Evolutionary conservation across 2,113 vertebrate genomes (phyloP).

Genomic region (Gymnogyps californianus): DNA sequence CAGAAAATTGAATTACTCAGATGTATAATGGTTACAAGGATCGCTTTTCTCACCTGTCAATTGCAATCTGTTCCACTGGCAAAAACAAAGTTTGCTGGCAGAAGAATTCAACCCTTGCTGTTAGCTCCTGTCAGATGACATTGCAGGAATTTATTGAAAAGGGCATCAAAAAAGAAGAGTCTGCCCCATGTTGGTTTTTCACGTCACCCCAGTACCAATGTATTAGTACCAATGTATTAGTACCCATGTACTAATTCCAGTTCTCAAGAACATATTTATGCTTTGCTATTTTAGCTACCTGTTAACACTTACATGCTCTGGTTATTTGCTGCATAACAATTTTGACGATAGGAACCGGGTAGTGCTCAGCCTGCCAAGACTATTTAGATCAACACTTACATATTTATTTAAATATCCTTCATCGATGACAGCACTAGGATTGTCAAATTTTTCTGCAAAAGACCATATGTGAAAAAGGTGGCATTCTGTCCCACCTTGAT

Average conservation of each 20-base stretch:
- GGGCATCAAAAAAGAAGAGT: background rate
- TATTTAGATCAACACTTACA: background rate
- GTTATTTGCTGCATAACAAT: background rate
- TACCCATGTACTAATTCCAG: background rate
- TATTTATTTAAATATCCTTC: background rate
- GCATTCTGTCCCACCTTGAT: background rate
- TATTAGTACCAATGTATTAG: background rate
- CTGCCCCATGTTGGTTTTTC: background rate
- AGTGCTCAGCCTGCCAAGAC: background rate
- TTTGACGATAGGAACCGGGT: background rate
- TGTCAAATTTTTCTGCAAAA: background rate
- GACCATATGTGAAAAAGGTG: background rate
- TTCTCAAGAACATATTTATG: background rate
- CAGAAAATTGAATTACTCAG: constrained; percentile 42
- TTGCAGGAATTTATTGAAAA: background rate
- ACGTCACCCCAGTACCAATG: background rate
- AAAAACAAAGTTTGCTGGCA: background rate
- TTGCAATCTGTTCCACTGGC: constrained; percentile 43
- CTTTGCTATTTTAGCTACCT: background rate
- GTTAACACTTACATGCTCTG: background rate
- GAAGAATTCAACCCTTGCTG: background rate
- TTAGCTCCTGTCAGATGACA: background rate
- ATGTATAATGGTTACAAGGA: background rate
- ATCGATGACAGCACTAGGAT: background rate
- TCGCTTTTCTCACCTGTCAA: constrained; percentile 27